Evolutionary conservation across 2,888 invertebrate genomes (phyloP).

Genomic region (Pollenia labialis): DNA sequence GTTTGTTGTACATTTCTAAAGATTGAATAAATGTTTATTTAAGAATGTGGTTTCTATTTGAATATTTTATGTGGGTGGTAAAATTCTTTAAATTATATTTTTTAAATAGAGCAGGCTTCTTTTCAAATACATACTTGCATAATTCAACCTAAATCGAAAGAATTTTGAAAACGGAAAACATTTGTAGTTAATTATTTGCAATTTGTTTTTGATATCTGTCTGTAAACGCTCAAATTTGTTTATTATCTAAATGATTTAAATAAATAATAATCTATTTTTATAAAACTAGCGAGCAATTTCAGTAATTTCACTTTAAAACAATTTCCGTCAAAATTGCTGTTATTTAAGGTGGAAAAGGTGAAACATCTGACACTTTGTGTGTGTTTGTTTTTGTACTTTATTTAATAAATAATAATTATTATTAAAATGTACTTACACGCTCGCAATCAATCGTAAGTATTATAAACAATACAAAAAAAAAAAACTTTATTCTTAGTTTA

Average conservation of each 20-base stretch:
- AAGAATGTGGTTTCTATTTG: slow-evolving; percentile 1
- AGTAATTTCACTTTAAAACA: slow-evolving; percentile 34
- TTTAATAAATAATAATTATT: slow-evolving; percentile 28
- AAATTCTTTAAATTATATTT: neutral
- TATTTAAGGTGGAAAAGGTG: slow-evolving; percentile 57
- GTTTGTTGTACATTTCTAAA: too few species aligned
- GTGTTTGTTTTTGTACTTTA: slow-evolving; percentile 10
- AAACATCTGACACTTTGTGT: slow-evolving; percentile 56
- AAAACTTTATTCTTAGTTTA: neutral
- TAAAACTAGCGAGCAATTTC: slow-evolving; percentile 15
- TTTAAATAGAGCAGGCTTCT: neutral
- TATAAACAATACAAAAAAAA: neutral
- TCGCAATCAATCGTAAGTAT: neutral
- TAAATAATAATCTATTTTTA: slow-evolving; percentile 7
- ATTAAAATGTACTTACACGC: slow-evolving; percentile 11
- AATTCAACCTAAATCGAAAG: neutral
- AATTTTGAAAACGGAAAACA: neutral
- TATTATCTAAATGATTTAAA: neutral
- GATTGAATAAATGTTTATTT: neutral
- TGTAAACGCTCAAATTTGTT: too few species aligned
- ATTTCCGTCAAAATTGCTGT: slow-evolving; percentile 48
- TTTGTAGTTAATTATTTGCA: neutral
- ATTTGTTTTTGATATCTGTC: neutral
- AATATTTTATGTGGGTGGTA: slow-evolving; percentile 2
- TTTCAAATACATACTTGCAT: neutral